These are phyloP conservation scores for Elegia similella DNA, from an alignment of 2,888 invertebrate species.

Conservation along the genomic window DNA sequence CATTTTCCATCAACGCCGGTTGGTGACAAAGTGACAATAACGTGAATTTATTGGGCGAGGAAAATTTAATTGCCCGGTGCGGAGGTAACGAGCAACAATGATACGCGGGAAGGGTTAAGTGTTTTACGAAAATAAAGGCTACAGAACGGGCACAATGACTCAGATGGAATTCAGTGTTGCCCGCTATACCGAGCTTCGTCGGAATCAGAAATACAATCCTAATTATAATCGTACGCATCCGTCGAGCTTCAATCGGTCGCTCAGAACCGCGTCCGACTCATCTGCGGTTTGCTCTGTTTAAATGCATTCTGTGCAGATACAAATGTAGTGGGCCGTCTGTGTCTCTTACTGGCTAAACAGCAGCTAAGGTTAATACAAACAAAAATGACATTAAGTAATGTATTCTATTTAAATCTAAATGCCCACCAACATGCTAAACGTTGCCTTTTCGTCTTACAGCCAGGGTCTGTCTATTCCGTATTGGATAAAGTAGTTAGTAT, in stretches of 20 bases:
- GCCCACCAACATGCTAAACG: no score
- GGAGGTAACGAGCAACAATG: constrained; percentile 58
- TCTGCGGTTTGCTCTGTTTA: constrained; percentile 28
- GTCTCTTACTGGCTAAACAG: no score
- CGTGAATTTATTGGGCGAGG: constrained; percentile 23
- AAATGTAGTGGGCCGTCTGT: neutral
- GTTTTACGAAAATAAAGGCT: constrained; percentile 80
- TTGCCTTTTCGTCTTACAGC: no score
- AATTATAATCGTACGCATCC: constrained; percentile 82
- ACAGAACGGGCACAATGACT: constrained; percentile 80
- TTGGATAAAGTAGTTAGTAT: no score
- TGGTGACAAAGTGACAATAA: constrained; percentile 18
- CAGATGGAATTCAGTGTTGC: constrained; percentile 78
- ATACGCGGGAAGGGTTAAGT: constrained; percentile 70
- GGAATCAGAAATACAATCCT: constrained; percentile 82
- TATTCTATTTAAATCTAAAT: no score
- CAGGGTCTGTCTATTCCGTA: no score
- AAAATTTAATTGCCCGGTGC: constrained; percentile 27
- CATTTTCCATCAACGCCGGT: constrained; percentile 5
- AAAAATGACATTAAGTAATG: no score
- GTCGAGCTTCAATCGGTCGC: constrained; percentile 75
- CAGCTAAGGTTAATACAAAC: no score
- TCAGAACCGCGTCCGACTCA: constrained; percentile 37
- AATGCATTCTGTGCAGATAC: constrained; percentile 23
- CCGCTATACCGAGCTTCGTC: constrained; percentile 76